A percentile compares a stretch with the other conserved stretches of the same genome.
phyloP scores from a whole-genome alignment of 2,888 invertebrate species.

The Chromoteleia sp. region DNA sequence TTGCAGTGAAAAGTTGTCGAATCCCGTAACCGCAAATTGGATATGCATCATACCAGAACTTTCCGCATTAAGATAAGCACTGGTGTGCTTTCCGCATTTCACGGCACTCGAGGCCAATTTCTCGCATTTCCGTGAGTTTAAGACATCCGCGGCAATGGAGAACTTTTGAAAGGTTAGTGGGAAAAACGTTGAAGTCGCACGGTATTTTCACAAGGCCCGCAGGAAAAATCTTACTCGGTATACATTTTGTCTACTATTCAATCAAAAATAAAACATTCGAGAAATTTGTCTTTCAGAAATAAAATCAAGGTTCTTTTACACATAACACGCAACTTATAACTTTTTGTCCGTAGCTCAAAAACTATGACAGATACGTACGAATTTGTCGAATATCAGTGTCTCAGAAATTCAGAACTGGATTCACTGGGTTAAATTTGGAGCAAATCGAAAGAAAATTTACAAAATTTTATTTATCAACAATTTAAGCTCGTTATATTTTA shows the following conservation, averaged over 20 bases:
- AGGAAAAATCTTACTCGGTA: constrained; percentile 12
- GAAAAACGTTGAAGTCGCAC: constrained; percentile 30
- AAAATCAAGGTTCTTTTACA: constrained; percentile 11
- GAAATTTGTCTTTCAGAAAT: constrained; percentile 29
- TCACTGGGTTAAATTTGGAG: too few relatives aligned
- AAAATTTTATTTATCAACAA: too few relatives aligned
- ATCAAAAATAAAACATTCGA: constrained; percentile 34
- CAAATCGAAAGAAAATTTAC: too few relatives aligned
- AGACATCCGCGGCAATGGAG: constrained; percentile 23
- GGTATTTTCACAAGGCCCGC: constrained; percentile 30
- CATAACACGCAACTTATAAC: too few relatives aligned
- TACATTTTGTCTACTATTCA: constrained; percentile 29
- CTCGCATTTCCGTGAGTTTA: constrained; percentile 12
- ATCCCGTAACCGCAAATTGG: constrained; percentile 52
- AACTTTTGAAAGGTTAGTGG: constrained; percentile 22
- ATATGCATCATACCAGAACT: constrained; percentile 61
- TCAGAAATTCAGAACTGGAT: too few relatives aligned
- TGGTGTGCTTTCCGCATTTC: constrained; percentile 56
- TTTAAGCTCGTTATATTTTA: too few relatives aligned
- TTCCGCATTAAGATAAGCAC: constrained; percentile 72
- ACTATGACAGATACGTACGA: too few relatives aligned
- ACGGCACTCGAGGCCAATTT: constrained; percentile 57
- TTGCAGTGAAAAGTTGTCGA: constrained; percentile 52
- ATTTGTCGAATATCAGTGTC: too few relatives aligned
- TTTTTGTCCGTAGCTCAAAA: too few relatives aligned